Percentiles rank a stretch among this genome's conserved stretches.
phyloP scores from a whole-genome alignment of 2,113 vertebrate species.

The Myotis lucifugus region DNA sequence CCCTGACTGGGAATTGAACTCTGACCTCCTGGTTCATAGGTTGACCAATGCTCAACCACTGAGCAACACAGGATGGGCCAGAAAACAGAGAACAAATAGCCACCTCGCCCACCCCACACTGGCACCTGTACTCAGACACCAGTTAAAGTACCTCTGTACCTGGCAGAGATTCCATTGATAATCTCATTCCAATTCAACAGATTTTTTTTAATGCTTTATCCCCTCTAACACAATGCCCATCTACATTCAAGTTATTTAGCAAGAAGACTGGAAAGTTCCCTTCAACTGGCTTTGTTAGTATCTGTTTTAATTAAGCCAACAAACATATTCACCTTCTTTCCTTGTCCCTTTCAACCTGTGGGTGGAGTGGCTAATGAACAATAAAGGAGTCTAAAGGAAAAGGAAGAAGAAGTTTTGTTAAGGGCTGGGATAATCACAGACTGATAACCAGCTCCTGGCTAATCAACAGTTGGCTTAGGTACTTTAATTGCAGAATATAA shows the following conservation, averaged over 20 bases:
- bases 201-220: background rate
- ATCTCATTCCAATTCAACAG: background rate
- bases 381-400: constrained; percentile 36
- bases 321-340: background rate
- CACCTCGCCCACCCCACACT: too few relatives aligned
- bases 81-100: background rate
- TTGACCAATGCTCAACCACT: too few relatives aligned
- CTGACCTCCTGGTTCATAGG: too few relatives aligned
- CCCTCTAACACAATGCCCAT: background rate
- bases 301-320: background rate
- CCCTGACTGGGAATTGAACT: too few relatives aligned
- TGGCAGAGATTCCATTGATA: background rate
- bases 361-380: constrained; percentile 41
- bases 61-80: background rate
- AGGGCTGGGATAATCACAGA: background rate
- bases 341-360: background rate
- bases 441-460: background rate
- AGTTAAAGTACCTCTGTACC: background rate
- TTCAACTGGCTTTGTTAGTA: background rate
- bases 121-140: background rate
- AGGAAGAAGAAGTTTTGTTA: constrained; percentile 45
- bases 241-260: background rate
- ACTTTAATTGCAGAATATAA: background rate
- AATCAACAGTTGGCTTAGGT: background rate
- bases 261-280: background rate